Percentiles rank a stretch among this genome's conserved stretches.
These are phyloP conservation scores for cattle (Bos taurus) DNA, from an alignment of 2,113 vertebrate genomes.

Conservation along the genomic window ARS-UCD2.0 NC_037338.1:43501001-43501500, in stretches of 20 bases:
- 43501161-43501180: background rate
- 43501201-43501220: background rate
- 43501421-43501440: background rate
- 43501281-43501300: background rate
- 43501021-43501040: background rate
- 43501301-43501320: background rate
- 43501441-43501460: background rate
- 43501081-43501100: background rate
- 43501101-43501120: background rate
- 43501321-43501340: background rate
- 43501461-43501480: background rate
- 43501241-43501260: background rate
- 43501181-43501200: background rate
- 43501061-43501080: background rate
- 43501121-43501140: background rate
- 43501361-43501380: background rate
- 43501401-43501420: background rate
- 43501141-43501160: background rate
- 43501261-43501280: background rate
- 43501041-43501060: background rate
- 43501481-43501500: background rate
- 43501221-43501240: background rate
- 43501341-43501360: background rate
- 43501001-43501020: background rate
- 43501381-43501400: background rate